Percentiles rank a stretch among this genome's conserved stretches.
Evolutionary conservation across 2,797 vertebrate species (phyloP).

Genomic region (Peromyscus aztecus): DNA sequence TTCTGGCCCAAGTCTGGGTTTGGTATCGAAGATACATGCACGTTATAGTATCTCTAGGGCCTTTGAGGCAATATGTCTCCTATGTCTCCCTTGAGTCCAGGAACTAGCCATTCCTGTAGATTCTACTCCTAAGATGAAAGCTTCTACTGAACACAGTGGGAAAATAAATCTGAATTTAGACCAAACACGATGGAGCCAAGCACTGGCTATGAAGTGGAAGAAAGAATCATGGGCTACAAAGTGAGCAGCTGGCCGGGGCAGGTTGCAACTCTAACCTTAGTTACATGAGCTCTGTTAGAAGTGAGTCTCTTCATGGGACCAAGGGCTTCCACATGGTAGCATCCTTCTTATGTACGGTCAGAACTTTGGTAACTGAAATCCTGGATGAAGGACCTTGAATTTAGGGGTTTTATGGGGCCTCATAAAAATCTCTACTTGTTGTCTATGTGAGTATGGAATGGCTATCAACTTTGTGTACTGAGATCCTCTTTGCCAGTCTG

Average conservation of each 20-base stretch:
- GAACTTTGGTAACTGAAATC: not conserved
- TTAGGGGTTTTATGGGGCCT: not conserved
- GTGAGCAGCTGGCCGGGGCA: not conserved
- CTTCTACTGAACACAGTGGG: not conserved
- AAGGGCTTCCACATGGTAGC: not conserved
- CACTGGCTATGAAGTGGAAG: not conserved
- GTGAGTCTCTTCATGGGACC: no score
- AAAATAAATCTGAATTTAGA: not conserved
- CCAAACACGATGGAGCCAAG: not conserved
- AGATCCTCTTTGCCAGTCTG: not conserved
- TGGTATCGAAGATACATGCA: not conserved
- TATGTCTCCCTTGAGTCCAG: not conserved
- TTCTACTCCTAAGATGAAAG: not conserved
- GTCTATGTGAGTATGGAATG: fast-evolving
- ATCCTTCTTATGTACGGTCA: no score
- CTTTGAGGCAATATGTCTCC: not conserved
- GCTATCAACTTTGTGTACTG: not conserved
- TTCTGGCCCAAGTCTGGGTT: not conserved
- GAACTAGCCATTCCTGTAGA: not conserved
- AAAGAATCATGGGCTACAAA: not conserved
- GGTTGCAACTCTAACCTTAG: not conserved
- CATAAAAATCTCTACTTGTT: fast-evolving
- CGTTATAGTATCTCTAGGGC: not conserved
- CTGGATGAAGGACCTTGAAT: no score
- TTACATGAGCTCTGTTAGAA: fast-evolving